Base-by-base conservation (phyloP, 2,113 vertebrate species). In the Siniperca knerii region DNA sequence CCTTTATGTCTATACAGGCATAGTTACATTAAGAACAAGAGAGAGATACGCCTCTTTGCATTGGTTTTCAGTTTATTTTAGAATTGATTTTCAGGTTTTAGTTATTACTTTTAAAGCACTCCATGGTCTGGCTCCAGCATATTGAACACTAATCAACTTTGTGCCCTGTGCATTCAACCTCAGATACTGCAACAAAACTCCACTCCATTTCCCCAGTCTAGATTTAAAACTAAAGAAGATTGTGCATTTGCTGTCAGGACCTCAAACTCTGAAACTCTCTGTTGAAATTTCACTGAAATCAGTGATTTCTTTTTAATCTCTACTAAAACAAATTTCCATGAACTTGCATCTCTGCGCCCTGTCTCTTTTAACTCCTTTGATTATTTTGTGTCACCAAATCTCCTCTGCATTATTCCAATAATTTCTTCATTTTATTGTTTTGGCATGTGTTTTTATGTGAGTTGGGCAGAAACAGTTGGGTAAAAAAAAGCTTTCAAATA, bases 51-150 rank as follows among this genome's bases (percentile, higher is more conserved):
- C 42, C 4, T 21, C 42, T 37, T 50, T 23, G 8, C 74, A 16
- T 50, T 48, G 11, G 58, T 75, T 75, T 33, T 40, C 40, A 46
- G 9, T 29, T 60, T 13, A 40, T 58, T 74, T 58, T 44, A 20
- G 71, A 73, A 44, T 33, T 61, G 18, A 61, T 37, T 50, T 62
- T 23, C 20, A 50, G 25, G 11, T 75, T 75, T 64, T 64, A 50
- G 21, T 15, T 1, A n/a, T 62, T 48, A 35, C 37, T 60, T 44
- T 44, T 58, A 18, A 42, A 73, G 58, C 18, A 62, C 58, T 9
- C 21, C 6, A 8, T 29, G 37, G 52, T 55, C 52, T 72, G 21
- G 13, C 71, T 75, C 33, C 18, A 35, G 4, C 23, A 75, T 61
- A 33, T 35, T 62, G 44, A 33, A 29, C 16, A 33, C 13, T 23